These are phyloP conservation scores for Mormyrops boulengeri DNA, from an alignment of 2,797 vertebrate genomes.

Conservation along the genomic window DNA sequence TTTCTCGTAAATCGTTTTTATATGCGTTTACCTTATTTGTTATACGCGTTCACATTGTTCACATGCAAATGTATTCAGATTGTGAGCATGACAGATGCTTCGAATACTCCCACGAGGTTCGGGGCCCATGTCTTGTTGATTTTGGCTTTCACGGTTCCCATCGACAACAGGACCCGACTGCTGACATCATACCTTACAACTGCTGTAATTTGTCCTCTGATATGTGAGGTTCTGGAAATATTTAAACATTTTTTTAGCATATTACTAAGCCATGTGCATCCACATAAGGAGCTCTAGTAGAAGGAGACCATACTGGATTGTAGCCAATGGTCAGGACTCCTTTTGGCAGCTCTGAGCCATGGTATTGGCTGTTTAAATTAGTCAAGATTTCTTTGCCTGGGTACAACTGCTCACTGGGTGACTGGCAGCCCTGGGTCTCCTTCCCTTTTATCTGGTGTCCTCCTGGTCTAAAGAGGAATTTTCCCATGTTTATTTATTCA, in stretches of 20 bases:
- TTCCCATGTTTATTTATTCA: background rate
- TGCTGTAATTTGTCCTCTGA: background rate
- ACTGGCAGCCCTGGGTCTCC: background rate
- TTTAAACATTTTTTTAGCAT: background rate
- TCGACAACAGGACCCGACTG: background rate
- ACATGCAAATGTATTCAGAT: background rate
- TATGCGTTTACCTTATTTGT: background rate
- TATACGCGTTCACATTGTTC: background rate
- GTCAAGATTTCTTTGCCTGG: background rate
- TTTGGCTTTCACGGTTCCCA: background rate
- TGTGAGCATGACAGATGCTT: background rate
- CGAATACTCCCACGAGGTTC: background rate
- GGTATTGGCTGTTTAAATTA: background rate
- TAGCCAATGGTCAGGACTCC: background rate
- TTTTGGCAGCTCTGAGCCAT: background rate
- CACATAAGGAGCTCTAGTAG: background rate
- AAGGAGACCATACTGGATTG: background rate
- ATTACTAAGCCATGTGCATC: background rate
- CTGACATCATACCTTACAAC: background rate
- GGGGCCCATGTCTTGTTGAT: background rate
- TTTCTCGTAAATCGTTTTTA: background rate
- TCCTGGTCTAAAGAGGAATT: background rate
- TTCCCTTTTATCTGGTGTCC: background rate
- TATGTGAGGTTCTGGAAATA: background rate
- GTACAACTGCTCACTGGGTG: background rate